Evolutionary conservation across 2,113 vertebrate genomes (phyloP), one percentile per base, ranked within the genome.

Genomic region (Hypanus sabinus): DNA sequence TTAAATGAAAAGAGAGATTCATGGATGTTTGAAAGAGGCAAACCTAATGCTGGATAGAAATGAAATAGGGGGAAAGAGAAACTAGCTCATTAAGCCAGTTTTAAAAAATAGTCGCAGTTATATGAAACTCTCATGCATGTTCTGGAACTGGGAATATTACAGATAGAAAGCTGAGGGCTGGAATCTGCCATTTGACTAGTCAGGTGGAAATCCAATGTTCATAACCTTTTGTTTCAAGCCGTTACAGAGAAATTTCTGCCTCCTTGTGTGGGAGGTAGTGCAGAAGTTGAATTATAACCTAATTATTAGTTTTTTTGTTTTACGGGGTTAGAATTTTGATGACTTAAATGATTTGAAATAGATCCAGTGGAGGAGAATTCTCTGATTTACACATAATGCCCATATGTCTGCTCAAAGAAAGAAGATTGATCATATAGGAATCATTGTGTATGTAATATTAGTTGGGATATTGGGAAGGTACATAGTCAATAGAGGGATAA

Each of bases 311-410:
- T 62, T 87, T 46, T 46, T 16, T 87, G 83, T 87, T 30, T 62
- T 5, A 30, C 57, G 16, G 46, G 46, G 46, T 46, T 46, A 46
- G 46, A 46, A 71, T 24, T 90, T 36, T 71, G 90, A 73, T 71
- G 90, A 73, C 71, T 92, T 38, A 38, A 71, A 71, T 71, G 33
- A 65, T 93, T 70, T 73, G 24, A 70, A 93, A 12, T 93, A 93
- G 3, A 73, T 73, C 90, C 14, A 22, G 22, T 60, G 20, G 36
- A 73, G 55, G 36, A 36, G 68, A 55, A 73, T 46, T 38, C 68
- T 73, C 36, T 38, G 71, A 5, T 68, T 6, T 73, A 22, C 30
- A 30, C 60, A 70, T 55, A 36, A 93, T 27, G 60, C 68, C 91
- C 46, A 12, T 93, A 93, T 22, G 46, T 75, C 70, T 55, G 20